Evolutionary conservation across 2,797 vertebrate genomes (phyloP).

Genomic region (Gila robusta): DNA sequence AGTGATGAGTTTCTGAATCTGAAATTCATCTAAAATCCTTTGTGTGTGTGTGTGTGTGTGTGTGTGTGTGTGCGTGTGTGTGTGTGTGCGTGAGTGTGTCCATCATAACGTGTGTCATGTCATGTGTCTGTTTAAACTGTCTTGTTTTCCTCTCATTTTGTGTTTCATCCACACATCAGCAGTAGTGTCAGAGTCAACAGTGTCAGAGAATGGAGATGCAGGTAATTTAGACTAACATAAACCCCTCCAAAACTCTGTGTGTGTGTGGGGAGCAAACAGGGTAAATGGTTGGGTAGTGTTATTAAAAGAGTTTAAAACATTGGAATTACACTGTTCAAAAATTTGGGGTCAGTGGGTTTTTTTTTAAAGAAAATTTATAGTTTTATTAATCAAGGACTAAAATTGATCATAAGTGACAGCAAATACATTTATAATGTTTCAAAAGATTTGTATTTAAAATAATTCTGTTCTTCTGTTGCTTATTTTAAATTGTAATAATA

Average conservation of each 20-base stretch:
- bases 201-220: conserved; percentile 62
- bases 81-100: background rate
- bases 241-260: background rate
- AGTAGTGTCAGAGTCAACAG: conserved; percentile 53
- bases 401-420: background rate
- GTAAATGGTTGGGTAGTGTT: background rate
- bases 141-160: conserved; percentile 22
- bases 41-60: conserved; percentile 8
- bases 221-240: conserved; percentile 53
- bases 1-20: conserved; percentile 25
- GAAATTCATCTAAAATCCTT: conserved; percentile 15
- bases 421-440: background rate
- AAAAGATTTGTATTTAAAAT: background rate
- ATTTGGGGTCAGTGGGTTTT: background rate
- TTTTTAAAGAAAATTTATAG: too few species aligned
- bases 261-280: too few species aligned
- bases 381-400: too few species aligned
- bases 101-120: background rate
- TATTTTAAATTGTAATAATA: too few species aligned
- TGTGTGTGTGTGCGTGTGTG: background rate
- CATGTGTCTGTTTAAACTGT: conserved; percentile 28
- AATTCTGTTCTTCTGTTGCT: background rate
- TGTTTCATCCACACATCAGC: conserved; percentile 26
- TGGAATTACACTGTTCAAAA: background rate
- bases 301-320: background rate